These are phyloP conservation scores for Pediacus dermestoides DNA, from an alignment of 2,888 invertebrate genomes.

Conservation along the genomic window DNA sequence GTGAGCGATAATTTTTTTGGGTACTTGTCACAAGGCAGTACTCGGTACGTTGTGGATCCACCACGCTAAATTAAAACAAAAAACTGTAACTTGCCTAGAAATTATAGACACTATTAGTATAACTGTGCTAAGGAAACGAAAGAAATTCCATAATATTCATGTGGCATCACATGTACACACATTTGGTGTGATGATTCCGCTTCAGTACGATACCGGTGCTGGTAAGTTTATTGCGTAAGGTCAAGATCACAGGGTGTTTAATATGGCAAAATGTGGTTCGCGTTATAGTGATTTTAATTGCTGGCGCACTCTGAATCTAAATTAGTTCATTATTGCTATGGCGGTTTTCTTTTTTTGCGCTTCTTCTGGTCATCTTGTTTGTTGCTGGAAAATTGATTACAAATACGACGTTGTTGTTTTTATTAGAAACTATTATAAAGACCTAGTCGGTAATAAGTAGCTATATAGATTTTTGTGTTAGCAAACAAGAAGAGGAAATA, in stretches of 20 bases:
- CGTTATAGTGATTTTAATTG: constrained; percentile 33
- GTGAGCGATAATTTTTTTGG: constrained; percentile 47
- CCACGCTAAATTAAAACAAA: constrained; percentile 42
- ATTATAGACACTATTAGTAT: no score
- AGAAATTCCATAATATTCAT: no score
- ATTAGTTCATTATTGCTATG: constrained; percentile 27
- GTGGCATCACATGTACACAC: no score
- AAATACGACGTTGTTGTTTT: no score
- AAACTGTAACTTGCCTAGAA: not conserved
- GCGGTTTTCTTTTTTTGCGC: constrained; percentile 20
- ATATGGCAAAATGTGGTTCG: constrained; percentile 22
- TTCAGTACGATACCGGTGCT: no score
- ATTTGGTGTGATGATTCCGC: no score
- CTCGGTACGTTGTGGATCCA: constrained; percentile 52
- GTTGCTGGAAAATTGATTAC: no score
- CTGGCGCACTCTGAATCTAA: constrained; percentile 30
- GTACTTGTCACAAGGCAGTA: constrained; percentile 56
- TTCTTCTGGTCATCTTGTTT: no score
- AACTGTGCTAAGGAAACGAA: no score
- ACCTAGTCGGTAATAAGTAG: no score
- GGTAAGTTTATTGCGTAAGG: constrained; percentile 17
- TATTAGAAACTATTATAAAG: no score
- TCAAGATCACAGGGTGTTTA: constrained; percentile 18
- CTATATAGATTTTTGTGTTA: no score
- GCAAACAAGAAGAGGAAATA: constrained; percentile 3